Evolutionary conservation across 2,888 invertebrate genomes (phyloP), one percentile per base, ranked within the genome.

Genomic region (Xanthorhoe spadicearia): DNA sequence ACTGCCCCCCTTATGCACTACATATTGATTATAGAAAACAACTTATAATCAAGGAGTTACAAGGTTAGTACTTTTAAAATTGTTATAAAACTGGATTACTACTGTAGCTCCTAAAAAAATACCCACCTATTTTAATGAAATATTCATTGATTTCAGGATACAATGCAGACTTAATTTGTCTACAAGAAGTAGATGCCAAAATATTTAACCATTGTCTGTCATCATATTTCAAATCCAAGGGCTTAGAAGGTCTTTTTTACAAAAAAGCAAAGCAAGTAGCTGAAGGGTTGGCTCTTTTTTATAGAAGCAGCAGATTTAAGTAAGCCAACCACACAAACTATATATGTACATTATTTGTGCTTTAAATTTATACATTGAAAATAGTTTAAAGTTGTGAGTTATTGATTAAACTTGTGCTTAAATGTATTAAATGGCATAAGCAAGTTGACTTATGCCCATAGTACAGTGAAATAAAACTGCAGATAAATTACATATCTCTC

Each of bases 161-260:
- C 83, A 97, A 98, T 90, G 95, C 96, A 48, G 99, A 99, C 85
- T 91, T 99, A 58, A 92, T 98, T 60, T 98, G 98, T 77, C 92
- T 99, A 13, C 99, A 99, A 94, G 99, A 99, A 94, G 97, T 98
- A 0, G 99, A 99, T 84, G 84, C 83, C 10, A 96, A 96, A 89
- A 93, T 98, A 54, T 98, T 96, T 86, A 88, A 94, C 7, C 82
- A 94, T 70, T 96, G 96, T 79, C 91, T 98, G 28, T 78, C 83
- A 49, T 94, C 95, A 2, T 88, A 95, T 35, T 86, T 98, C 10
- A 82, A 87, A 17, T 79, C 85, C 2, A 78, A 94, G 49, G 94
- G 94, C 10, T 94, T 94, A 66, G 83, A 91, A 54, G 96, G 96
- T 10, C 75, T 94, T 64, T 96, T 95, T 83, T 94, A 95, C 67